Evolutionary conservation across 2,113 vertebrate genomes (phyloP).

Genomic region (Megalops atlanticus): DNA sequence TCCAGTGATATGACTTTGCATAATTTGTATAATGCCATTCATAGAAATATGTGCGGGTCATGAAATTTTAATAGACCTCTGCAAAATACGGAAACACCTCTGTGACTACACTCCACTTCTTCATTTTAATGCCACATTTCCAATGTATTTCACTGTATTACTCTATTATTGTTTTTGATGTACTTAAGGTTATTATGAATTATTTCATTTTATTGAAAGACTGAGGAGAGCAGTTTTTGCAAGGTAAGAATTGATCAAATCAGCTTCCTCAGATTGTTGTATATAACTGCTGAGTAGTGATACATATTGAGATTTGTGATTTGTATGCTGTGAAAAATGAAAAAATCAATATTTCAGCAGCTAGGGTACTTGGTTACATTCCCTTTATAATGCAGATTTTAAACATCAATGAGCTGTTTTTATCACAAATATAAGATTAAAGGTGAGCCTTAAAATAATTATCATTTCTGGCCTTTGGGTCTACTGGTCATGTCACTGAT

Average conservation of each 20-base stretch:
- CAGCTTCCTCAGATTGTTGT: background rate
- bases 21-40: conserved; percentile 79
- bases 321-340: too few relatives aligned
- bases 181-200: background rate
- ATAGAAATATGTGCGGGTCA: conserved; percentile 68
- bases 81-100: conserved; percentile 66
- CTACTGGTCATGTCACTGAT: too few relatives aligned
- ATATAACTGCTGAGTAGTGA: background rate
- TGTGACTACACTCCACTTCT: conserved; percentile 35
- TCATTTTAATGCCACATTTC: conserved; percentile 43
- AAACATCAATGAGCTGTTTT: background rate
- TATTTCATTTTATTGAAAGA: background rate
- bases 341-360: background rate
- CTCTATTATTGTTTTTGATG: conserved; percentile 48
- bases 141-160: conserved; percentile 59
- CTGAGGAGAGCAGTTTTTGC: background rate
- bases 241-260: background rate
- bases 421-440: background rate
- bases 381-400: background rate
- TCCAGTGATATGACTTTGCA: conserved; percentile 72
- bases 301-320: background rate
- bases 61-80: conserved; percentile 72
- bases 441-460: too few relatives aligned
- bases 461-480: too few relatives aligned
- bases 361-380: background rate